Evolutionary conservation across 2,888 invertebrate genomes (phyloP).

Genomic region (Nephrotoma flavescens): DNA sequence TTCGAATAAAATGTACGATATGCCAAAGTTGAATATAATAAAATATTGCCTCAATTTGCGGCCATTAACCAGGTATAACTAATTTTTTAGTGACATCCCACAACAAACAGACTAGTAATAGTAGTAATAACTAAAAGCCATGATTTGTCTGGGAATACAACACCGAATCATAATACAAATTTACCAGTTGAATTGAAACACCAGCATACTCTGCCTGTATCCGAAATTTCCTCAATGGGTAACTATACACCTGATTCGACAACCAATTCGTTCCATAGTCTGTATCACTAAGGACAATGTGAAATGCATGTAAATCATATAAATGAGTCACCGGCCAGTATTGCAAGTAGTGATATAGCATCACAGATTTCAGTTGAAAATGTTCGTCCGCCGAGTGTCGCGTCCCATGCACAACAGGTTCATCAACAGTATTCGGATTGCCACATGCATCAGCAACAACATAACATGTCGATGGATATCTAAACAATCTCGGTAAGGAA

Average conservation of each 20-base stretch:
- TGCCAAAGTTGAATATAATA: slow-evolving; percentile 18
- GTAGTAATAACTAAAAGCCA: slow-evolving; percentile 18
- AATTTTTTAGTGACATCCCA: no score
- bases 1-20: slow-evolving; percentile 14
- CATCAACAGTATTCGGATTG: no score
- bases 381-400: no score
- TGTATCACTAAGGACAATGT: slow-evolving; percentile 62
- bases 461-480: slow-evolving; percentile 16
- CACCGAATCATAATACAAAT: slow-evolving; percentile 30
- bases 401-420: no score
- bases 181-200: slow-evolving; percentile 15
- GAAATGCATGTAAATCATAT: slow-evolving; percentile 72
- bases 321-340: slow-evolving; percentile 79
- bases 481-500: no score
- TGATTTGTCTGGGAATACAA: slow-evolving; percentile 25
- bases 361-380: slow-evolving; percentile 55
- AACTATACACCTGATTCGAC: no score
- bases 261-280: slow-evolving; percentile 66
- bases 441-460: slow-evolving; percentile 37
- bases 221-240: slow-evolving; percentile 65
- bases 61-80: no score
- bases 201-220: slow-evolving; percentile 34
- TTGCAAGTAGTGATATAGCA: slow-evolving; percentile 71
- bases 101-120: background rate
- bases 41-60: no score